These are phyloP conservation scores for Plodia interpunctella DNA, from an alignment of 1,140 invertebrate species.

Conservation along the genomic window DNA sequence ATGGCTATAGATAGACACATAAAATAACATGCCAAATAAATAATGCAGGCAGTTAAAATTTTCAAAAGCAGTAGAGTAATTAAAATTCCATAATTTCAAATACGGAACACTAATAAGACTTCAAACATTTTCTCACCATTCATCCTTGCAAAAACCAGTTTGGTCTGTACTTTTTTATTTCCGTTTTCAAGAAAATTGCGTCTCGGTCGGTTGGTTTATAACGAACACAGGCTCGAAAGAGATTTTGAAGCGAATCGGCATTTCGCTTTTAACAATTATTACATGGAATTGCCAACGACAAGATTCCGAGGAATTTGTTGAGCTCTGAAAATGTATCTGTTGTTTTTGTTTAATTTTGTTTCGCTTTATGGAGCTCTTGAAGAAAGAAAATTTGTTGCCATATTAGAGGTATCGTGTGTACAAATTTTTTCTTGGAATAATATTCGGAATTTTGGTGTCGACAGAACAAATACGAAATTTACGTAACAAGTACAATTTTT, in stretches of 20 bases:
- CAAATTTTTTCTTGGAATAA: too few relatives aligned
- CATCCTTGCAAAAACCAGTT: constrained; percentile 1
- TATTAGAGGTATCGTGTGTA: too few relatives aligned
- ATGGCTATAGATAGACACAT: too few relatives aligned
- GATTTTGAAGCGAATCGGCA: constrained; percentile 2
- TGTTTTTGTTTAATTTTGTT: not conserved
- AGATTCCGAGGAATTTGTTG: not conserved
- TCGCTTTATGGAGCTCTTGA: too few relatives aligned
- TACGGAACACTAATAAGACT: constrained; percentile 4
- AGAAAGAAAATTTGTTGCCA: too few relatives aligned
- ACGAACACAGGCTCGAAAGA: not conserved
- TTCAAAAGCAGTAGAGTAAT: not conserved
- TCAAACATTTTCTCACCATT: not conserved
- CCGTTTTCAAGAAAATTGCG: not conserved
- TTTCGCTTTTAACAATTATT: constrained; percentile 1
- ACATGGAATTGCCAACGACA: not conserved
- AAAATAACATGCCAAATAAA: too few relatives aligned
- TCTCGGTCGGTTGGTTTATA: constrained; percentile 1
- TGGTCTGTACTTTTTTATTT: not conserved
- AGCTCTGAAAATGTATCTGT: not conserved
- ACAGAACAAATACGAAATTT: too few relatives aligned
- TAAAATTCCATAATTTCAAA: not conserved
- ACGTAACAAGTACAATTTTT: too few relatives aligned
- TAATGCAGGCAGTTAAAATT: too few relatives aligned
- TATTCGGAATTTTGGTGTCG: too few relatives aligned